phyloP scores from a whole-genome alignment of 2,797 vertebrate species.

The Parauchenoglanis ngamensis region DNA sequence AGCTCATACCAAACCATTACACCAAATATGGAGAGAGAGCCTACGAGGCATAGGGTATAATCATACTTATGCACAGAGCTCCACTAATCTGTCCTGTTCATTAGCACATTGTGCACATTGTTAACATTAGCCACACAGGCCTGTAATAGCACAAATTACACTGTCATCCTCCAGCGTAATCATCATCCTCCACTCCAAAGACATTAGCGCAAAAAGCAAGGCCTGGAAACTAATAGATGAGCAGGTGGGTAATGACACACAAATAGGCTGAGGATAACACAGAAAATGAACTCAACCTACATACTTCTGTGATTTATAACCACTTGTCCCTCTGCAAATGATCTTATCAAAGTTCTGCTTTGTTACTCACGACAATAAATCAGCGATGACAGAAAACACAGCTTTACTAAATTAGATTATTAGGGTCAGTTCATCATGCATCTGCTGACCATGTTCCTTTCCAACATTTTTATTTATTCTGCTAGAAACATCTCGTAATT shows the following conservation, averaged over 20 bases:
- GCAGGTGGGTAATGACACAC: constrained; percentile 43
- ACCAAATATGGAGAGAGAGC: constrained; percentile 48
- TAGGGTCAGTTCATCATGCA: constrained; percentile 33
- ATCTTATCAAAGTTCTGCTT: constrained; percentile 43
- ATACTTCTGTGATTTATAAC: constrained; percentile 41
- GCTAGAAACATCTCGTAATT: neutral
- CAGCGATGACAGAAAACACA: constrained; percentile 39
- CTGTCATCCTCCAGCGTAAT: constrained; percentile 58
- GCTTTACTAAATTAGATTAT: constrained; percentile 41
- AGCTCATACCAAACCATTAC: constrained; percentile 32
- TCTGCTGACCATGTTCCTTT: constrained; percentile 25
- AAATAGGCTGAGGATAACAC: constrained; percentile 38
- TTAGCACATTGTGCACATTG: constrained; percentile 49
- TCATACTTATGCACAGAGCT: constrained; percentile 46
- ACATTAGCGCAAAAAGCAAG: constrained; percentile 56
- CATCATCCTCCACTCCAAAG: constrained; percentile 58
- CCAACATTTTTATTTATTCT: constrained; percentile 19
- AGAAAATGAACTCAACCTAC: constrained; percentile 30
- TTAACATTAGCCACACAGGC: constrained; percentile 59
- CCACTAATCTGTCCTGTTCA: constrained; percentile 55
- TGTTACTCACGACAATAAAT: constrained; percentile 46
- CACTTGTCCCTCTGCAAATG: constrained; percentile 24
- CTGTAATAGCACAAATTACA: constrained; percentile 61
- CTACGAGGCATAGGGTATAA: constrained; percentile 48
- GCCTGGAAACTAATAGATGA: constrained; percentile 37